Percentiles rank a stretch among this genome's conserved stretches.
These are phyloP conservation scores for Oreamnos americanus DNA, from an alignment of 2,113 vertebrate species.

Conservation along the genomic window DNA sequence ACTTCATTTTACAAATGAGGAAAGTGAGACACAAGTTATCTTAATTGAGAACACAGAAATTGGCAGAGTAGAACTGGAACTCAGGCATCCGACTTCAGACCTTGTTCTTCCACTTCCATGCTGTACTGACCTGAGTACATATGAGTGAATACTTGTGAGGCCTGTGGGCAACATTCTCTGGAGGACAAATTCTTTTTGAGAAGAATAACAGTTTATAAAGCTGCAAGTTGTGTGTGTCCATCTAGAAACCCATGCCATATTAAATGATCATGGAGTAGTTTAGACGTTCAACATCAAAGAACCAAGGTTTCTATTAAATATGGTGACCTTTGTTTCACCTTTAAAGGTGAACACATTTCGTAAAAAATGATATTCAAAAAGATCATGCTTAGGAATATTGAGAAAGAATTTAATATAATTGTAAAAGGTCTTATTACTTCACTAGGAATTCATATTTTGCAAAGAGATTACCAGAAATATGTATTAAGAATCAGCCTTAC, in stretches of 20 bases:
- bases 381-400: neutral
- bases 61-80: neutral
- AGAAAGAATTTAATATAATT: neutral
- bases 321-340: constrained; percentile 57
- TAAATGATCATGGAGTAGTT: constrained; percentile 53
- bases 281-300: constrained; percentile 58
- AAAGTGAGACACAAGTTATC: neutral
- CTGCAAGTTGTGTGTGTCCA: neutral
- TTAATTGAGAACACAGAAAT: neutral
- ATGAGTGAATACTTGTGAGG: neutral
- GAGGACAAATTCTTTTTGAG: neutral
- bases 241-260: neutral
- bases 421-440: neutral
- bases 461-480: neutral
- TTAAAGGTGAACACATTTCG: constrained; percentile 49
- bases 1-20: neutral
- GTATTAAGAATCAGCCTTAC: neutral
- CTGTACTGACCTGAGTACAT: neutral
- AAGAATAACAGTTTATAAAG: neutral
- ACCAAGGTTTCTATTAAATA: constrained; percentile 57
- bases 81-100: neutral
- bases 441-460: constrained; percentile 44
- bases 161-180: neutral
- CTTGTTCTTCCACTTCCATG: neutral
- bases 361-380: neutral